These are phyloP conservation scores for Drosophila rufa DNA, from an alignment of 1,140 invertebrate species.

Conservation along the genomic window DNA sequence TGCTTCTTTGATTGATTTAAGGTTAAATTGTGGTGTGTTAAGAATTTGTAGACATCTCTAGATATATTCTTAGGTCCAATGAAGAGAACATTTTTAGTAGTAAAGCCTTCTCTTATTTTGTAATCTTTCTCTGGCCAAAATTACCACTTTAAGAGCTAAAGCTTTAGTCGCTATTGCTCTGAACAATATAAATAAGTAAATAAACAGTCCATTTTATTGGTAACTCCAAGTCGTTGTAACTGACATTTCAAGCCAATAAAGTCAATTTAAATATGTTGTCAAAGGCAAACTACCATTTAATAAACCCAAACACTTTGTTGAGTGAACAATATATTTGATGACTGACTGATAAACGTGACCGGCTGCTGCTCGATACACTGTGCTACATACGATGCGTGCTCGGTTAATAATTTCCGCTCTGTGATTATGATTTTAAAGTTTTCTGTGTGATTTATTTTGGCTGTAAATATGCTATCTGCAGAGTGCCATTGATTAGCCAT, in stretches of 20 bases:
- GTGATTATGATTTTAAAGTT: constrained; percentile 1
- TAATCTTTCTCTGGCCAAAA: no score
- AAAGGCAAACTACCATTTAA: not conserved
- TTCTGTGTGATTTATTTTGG: not conserved
- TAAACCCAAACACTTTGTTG: not conserved
- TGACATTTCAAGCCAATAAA: no score
- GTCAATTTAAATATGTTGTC: not conserved
- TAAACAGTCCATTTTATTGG: not conserved
- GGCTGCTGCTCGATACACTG: not conserved
- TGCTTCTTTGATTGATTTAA: no score
- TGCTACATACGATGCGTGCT: not conserved
- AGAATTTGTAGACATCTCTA: no score
- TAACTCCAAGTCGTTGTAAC: not conserved
- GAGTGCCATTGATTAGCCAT: constrained; percentile 5
- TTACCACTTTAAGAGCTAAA: no score
- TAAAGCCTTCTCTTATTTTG: no score
- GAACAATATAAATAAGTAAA: no score
- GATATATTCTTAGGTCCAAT: no score
- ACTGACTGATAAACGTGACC: constrained; percentile 10
- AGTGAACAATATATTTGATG: constrained; percentile 1
- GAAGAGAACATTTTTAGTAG: no score
- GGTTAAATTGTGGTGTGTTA: no score
- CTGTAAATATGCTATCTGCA: not conserved
- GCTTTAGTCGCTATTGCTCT: no score
- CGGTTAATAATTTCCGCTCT: not conserved